These are phyloP conservation scores for Drosophila dives DNA, from an alignment of 2,888 invertebrate genomes.

Conservation along the genomic window DNA sequence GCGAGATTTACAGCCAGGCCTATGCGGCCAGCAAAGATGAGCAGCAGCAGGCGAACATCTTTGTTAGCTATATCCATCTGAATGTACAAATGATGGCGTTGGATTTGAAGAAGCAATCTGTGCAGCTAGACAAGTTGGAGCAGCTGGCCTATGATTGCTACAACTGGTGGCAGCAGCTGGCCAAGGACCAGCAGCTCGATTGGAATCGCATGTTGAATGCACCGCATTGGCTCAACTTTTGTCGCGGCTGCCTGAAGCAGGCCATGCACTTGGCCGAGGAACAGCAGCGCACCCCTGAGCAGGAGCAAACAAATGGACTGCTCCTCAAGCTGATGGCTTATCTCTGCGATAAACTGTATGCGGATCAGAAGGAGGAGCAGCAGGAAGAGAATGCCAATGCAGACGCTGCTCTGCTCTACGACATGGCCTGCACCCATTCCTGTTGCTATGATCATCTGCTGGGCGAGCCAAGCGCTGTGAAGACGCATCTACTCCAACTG, in stretches of 20 bases:
- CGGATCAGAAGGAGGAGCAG: slow-evolving; percentile 79
- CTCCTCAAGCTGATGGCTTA: slow-evolving; percentile 87
- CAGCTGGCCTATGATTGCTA: slow-evolving; percentile 83
- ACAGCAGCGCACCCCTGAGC: slow-evolving; percentile 39
- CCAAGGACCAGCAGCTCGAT: slow-evolving; percentile 34
- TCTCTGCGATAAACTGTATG: slow-evolving; percentile 87
- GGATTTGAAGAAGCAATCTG: slow-evolving; percentile 85
- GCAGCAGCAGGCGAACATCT: slow-evolving; percentile 84
- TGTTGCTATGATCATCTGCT: slow-evolving; percentile 90
- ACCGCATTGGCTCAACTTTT: slow-evolving; percentile 87
- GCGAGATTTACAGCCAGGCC: slow-evolving; percentile 86
- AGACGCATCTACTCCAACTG: slow-evolving; percentile 88
- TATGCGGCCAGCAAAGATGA: slow-evolving; percentile 78
- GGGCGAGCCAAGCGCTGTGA: slow-evolving; percentile 85
- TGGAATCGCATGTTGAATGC: slow-evolving; percentile 82
- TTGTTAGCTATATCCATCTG: slow-evolving; percentile 86
- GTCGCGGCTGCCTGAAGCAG: slow-evolving; percentile 88
- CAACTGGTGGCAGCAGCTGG: slow-evolving; percentile 65
- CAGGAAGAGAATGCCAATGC: neutral
- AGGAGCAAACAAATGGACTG: slow-evolving; percentile 84
- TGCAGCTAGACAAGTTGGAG: slow-evolving; percentile 85
- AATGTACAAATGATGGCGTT: slow-evolving; percentile 85
- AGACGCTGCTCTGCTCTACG: slow-evolving; percentile 86
- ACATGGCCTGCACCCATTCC: slow-evolving; percentile 91
- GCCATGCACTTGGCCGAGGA: slow-evolving; percentile 86